phyloP scores from a whole-genome alignment of 2,888 invertebrate species.

The Neoitamus cyanurus region DNA sequence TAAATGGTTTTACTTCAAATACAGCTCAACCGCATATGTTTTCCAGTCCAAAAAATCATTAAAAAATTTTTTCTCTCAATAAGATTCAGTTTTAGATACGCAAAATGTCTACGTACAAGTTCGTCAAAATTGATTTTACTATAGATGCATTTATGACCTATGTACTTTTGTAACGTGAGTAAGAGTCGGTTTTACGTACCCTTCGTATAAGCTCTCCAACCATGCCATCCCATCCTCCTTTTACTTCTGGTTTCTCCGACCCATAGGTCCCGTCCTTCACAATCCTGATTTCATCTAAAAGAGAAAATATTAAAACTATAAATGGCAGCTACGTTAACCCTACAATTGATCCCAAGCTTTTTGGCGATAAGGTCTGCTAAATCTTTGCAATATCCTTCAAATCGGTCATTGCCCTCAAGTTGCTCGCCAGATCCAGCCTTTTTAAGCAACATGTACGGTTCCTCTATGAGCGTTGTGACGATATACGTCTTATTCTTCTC shows the following conservation, averaged over 20 bases:
- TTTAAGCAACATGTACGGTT: slow-evolving; percentile 87
- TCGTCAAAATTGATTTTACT: too few relatives aligned
- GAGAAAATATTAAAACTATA: slow-evolving; percentile 44
- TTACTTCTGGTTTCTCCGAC: slow-evolving; percentile 77
- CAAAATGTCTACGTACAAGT: too few relatives aligned
- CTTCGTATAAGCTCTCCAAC: slow-evolving; percentile 87
- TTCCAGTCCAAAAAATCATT: too few relatives aligned
- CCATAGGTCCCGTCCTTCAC: slow-evolving; percentile 90
- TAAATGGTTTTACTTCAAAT: too few relatives aligned
- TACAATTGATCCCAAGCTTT: slow-evolving; percentile 86
- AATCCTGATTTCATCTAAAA: slow-evolving; percentile 83
- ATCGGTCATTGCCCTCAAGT: slow-evolving; percentile 79
- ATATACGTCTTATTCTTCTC: slow-evolving; percentile 87
- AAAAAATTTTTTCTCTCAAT: too few relatives aligned
- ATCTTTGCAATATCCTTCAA: slow-evolving; percentile 93
- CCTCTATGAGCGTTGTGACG: slow-evolving; percentile 87
- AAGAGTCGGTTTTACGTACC: slow-evolving; percentile 68
- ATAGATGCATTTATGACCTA: too few relatives aligned
- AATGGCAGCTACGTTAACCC: slow-evolving; percentile 53
- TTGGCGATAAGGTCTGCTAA: slow-evolving; percentile 84
- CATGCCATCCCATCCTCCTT: slow-evolving; percentile 88
- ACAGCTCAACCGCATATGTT: too few relatives aligned
- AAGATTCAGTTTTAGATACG: too few relatives aligned
- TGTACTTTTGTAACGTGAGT: too few relatives aligned
- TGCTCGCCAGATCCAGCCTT: slow-evolving; percentile 74